These are phyloP conservation scores for Macquaria ambigua DNA, from an alignment of 2,113 vertebrate genomes.

Conservation along the genomic window DNA sequence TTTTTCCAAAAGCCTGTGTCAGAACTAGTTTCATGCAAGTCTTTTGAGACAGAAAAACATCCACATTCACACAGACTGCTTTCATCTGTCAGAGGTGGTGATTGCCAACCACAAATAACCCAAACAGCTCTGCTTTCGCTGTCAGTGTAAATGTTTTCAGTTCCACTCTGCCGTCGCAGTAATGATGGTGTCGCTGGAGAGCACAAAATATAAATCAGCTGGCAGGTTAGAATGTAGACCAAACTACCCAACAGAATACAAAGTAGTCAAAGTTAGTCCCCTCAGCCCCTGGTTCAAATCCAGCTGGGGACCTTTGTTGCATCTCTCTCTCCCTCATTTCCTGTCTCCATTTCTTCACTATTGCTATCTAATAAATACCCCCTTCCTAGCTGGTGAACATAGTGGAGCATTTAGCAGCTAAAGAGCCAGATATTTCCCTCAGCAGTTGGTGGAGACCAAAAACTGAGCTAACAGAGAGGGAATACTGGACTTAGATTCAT, in stretches of 20 bases:
- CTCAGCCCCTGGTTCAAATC: no score
- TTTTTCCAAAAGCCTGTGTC: no score
- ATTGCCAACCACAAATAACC: not conserved
- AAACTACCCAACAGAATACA: not conserved
- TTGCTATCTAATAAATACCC: not conserved
- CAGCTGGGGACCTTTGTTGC: not conserved
- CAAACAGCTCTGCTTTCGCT: not conserved
- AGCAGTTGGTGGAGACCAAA: no score
- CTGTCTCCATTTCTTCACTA: not conserved
- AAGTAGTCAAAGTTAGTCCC: not conserved
- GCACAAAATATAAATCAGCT: not conserved
- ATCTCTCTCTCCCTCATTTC: not conserved
- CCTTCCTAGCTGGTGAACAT: not conserved
- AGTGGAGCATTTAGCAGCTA: no score
- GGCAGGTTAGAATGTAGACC: not conserved
- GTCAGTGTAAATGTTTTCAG: not conserved
- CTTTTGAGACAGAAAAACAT: not conserved
- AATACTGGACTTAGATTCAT: no score
- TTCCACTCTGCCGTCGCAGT: no score
- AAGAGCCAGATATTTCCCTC: no score
- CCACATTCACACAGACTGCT: not conserved
- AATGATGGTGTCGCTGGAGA: not conserved
- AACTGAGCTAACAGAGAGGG: no score
- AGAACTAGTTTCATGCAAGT: no score
- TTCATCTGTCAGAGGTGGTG: not conserved